Evolutionary conservation across 2,888 invertebrate species (phyloP).

Genomic region (Drosophila seclusa): DNA sequence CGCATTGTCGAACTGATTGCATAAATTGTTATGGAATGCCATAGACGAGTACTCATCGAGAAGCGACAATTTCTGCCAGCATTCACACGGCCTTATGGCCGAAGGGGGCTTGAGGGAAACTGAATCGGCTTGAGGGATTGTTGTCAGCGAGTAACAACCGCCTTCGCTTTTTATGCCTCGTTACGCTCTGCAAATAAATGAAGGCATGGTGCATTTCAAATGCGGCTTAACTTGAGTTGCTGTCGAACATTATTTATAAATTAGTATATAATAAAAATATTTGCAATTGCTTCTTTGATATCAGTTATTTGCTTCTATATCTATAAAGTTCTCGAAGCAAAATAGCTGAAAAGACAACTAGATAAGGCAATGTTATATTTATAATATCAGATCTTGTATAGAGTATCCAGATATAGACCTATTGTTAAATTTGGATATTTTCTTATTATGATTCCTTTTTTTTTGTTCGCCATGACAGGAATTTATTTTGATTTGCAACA

Average conservation of each 20-base stretch:
- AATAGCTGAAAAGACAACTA: neutral
- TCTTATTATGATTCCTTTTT: conserved; percentile 39
- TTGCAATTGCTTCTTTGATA: neutral
- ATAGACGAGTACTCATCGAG: conserved; percentile 37
- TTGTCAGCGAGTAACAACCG: conserved; percentile 35
- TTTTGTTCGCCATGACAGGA: conserved; percentile 51
- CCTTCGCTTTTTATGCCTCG: conserved; percentile 38
- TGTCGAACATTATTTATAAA: neutral
- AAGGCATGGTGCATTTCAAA: neutral
- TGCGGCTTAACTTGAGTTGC: neutral
- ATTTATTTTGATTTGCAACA: conserved; percentile 80
- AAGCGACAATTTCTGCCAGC: conserved; percentile 27
- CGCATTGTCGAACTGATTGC: conserved; percentile 74
- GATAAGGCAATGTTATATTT: neutral
- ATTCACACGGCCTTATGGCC: conserved; percentile 30
- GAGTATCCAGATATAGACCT: conserved; percentile 25
- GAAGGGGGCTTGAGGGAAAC: neutral
- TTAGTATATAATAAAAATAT: neutral
- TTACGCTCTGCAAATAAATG: conserved; percentile 14
- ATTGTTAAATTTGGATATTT: neutral
- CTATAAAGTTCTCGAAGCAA: neutral
- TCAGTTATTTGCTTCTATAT: neutral
- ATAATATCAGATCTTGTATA: conserved; percentile 1
- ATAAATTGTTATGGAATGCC: conserved; percentile 77
- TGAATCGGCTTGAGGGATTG: conserved; percentile 27